Conservation (phyloP, 37 sponge, comb jelly and placozoan genomes). For the Mnemiopsis leidyi region DNA sequence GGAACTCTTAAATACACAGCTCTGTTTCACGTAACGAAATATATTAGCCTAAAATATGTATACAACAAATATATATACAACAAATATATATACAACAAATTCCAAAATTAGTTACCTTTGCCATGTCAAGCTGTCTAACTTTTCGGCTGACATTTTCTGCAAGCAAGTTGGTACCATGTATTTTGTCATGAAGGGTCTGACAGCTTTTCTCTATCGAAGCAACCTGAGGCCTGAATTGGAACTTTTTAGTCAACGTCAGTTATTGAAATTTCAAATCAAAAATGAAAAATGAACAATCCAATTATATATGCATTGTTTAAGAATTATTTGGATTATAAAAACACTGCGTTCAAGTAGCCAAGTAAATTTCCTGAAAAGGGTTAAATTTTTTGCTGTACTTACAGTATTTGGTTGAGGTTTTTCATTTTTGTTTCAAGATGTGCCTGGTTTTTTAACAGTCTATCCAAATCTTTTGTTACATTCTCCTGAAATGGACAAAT, state of each 20-base stretch:
- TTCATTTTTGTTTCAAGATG: slow-evolving; percentile 60
- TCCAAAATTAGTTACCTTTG: slow-evolving; percentile 9
- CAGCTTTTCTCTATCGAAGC: slow-evolving; percentile 39
- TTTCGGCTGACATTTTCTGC: slow-evolving; percentile 59
- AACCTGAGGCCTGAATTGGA: slow-evolving; percentile 42
- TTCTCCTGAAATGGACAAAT: slow-evolving; percentile 55
- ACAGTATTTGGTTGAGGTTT: slow-evolving; percentile 44
- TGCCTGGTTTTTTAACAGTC: slow-evolving; percentile 43
- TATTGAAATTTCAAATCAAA: background rate
- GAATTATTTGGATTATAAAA: background rate
- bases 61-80: too few relatives aligned
- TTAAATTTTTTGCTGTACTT: too few relatives aligned
- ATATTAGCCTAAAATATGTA: too few relatives aligned
- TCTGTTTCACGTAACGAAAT: too few relatives aligned
- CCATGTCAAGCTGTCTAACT: slow-evolving; percentile 60
- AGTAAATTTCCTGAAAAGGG: too few relatives aligned
- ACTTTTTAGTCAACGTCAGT: background rate
- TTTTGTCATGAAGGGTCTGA: slow-evolving; percentile 5
- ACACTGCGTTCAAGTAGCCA: too few relatives aligned
- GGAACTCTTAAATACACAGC: too few relatives aligned
- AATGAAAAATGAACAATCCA: too few relatives aligned
- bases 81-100: too few relatives aligned
- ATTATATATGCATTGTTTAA: too few relatives aligned
- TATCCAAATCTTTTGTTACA: slow-evolving; percentile 47
- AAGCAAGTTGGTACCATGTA: background rate